Evolutionary conservation across 2,797 vertebrate genomes (phyloP).

Genomic region (Enteromius thamalakanensis): DNA sequence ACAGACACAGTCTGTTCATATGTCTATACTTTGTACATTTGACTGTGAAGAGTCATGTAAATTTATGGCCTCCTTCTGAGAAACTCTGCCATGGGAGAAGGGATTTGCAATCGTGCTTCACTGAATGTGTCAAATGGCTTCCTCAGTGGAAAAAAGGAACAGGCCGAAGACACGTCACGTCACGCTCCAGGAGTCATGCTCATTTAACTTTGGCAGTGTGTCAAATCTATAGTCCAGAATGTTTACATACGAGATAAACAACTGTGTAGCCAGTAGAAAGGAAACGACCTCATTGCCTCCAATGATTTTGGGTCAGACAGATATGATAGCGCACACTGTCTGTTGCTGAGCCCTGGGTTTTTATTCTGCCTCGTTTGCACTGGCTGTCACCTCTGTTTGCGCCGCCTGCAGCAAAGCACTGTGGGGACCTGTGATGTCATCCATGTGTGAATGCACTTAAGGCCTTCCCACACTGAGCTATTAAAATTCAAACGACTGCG

Average conservation of each 20-base stretch:
- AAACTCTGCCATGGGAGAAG: not conserved
- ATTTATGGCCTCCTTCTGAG: not conserved
- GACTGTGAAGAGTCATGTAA: not conserved
- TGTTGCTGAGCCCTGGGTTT: slow-evolving; percentile 9
- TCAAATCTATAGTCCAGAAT: not conserved
- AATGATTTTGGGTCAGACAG: slow-evolving; percentile 24
- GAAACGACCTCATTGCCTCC: not conserved
- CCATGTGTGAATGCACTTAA: slow-evolving; percentile 20
- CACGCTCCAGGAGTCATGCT: not conserved
- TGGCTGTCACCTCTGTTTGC: slow-evolving; percentile 29
- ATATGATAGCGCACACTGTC: not conserved
- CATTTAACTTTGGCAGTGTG: not conserved
- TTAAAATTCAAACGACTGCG: slow-evolving; percentile 20
- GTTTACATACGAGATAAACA: slow-evolving; percentile 23
- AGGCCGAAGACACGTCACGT: not conserved
- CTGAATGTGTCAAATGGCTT: slow-evolving; percentile 17
- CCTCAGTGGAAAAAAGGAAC: slow-evolving; percentile 1
- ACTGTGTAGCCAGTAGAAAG: not conserved
- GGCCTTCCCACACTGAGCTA: not conserved
- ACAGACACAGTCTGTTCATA: too few species aligned
- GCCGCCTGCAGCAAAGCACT: slow-evolving; percentile 12
- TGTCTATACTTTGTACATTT: not conserved
- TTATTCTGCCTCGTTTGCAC: slow-evolving; percentile 13
- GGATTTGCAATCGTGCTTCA: not conserved
- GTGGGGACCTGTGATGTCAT: slow-evolving; percentile 27